Percentiles rank a stretch among this genome's conserved stretches.
These are phyloP conservation scores for Loriculus beryllinus DNA, from an alignment of 2,797 vertebrate genomes.

Conservation along the genomic window DNA sequence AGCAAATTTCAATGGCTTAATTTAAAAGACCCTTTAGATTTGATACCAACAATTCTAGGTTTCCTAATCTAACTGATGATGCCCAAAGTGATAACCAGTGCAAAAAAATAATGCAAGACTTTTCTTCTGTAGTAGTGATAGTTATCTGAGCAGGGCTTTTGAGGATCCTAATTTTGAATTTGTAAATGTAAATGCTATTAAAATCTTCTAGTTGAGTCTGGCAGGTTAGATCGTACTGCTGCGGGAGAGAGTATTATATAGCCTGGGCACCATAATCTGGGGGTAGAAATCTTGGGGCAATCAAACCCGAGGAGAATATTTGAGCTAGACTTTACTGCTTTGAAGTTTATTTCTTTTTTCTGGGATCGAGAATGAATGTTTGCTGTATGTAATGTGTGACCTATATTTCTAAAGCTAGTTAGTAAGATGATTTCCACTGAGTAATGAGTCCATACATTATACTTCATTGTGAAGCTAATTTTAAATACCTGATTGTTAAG, in stretches of 20 bases:
- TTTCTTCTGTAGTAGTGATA: neutral
- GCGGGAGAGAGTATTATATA: neutral
- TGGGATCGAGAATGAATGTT: neutral
- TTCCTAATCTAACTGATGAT: neutral
- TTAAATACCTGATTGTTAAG: neutral
- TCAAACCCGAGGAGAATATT: neutral
- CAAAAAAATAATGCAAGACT: neutral
- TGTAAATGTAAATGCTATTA: neutral
- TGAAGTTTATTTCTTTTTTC: neutral
- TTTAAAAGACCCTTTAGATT: neutral
- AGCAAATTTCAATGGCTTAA: neutral
- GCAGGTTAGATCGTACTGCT: neutral
- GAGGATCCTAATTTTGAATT: neutral
- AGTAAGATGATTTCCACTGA: neutral
- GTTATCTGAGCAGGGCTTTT: neutral
- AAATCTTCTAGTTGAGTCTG: neutral
- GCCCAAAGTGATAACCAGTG: neutral
- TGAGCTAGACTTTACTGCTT: neutral
- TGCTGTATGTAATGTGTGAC: neutral
- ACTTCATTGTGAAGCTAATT: neutral
- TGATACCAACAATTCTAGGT: neutral
- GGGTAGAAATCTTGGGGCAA: neutral
- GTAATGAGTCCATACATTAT: neutral
- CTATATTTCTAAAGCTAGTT: neutral
- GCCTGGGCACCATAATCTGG: neutral